Percentiles rank a stretch among this genome's conserved stretches.
Evolutionary conservation across 2,113 vertebrate species (phyloP).

Genomic region (Vanacampus margaritifer): DNA sequence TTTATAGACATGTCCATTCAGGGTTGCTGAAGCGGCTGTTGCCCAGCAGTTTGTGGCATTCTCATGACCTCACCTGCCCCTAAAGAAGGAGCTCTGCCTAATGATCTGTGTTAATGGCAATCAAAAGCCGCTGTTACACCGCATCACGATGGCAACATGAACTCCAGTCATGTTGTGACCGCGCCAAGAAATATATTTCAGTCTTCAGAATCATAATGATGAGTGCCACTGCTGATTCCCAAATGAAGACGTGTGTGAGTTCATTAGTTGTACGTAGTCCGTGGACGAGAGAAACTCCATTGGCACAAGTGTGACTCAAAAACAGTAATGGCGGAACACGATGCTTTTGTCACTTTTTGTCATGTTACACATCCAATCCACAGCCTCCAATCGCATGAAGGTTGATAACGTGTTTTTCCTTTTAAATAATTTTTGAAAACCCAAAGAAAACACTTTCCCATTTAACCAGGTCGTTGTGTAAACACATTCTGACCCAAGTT

Average conservation of each 20-base stretch:
- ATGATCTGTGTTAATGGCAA: constrained; percentile 69
- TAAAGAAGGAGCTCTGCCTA: constrained; percentile 58
- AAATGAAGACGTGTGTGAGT: background rate
- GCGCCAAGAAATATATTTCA: constrained; percentile 16
- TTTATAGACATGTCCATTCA: constrained; percentile 49
- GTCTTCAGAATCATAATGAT: constrained; percentile 12
- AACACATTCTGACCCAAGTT: background rate
- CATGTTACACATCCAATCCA: background rate
- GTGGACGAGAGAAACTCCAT: background rate
- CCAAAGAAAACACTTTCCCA: background rate
- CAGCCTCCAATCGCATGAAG: background rate
- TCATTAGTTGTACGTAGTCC: background rate
- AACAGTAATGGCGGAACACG: background rate
- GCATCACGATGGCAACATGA: constrained; percentile 47
- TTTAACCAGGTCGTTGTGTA: background rate
- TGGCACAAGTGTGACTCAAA: background rate
- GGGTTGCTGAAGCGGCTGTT: constrained; percentile 50
- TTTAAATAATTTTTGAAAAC: background rate
- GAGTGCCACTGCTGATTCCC: background rate
- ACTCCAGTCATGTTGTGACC: constrained; percentile 22
- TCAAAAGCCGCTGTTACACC: constrained; percentile 59
- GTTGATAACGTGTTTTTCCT: background rate
- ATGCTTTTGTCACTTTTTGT: background rate
- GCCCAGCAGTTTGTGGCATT: constrained; percentile 56
- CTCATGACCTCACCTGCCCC: constrained; percentile 71